Percentiles rank a stretch among this genome's conserved stretches.
Conservation (phyloP, 2,797 vertebrate species). For the Amniataba percoides region DNA sequence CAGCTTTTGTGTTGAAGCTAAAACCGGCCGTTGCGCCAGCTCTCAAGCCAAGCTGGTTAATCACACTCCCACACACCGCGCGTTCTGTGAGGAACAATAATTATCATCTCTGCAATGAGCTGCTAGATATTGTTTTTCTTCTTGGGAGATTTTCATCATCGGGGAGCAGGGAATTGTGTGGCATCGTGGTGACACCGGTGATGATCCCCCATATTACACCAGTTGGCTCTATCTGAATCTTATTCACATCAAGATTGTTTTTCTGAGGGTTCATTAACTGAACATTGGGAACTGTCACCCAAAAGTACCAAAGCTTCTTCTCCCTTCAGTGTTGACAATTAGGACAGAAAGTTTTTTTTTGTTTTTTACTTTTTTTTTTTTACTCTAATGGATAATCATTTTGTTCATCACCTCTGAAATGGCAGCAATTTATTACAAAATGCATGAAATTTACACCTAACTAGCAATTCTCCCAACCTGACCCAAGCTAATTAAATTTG, state of each 20-base stretch:
- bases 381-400: slow-evolving; percentile 49
- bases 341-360: slow-evolving; percentile 27
- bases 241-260: slow-evolving; percentile 41
- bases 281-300: slow-evolving; percentile 62
- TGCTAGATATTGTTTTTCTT: slow-evolving; percentile 48
- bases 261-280: slow-evolving; percentile 58
- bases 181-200: slow-evolving; percentile 25
- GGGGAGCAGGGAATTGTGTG: slow-evolving; percentile 8
- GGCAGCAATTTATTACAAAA: slow-evolving; percentile 32
- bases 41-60: slow-evolving; percentile 61
- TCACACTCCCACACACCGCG: slow-evolving; percentile 63
- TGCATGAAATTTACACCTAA: slow-evolving; percentile 37
- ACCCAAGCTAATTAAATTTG: slow-evolving; percentile 27
- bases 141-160: slow-evolving; percentile 47
- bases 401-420: slow-evolving; percentile 42
- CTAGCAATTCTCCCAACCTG: slow-evolving; percentile 19
- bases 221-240: slow-evolving; percentile 34
- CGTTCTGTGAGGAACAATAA: slow-evolving; percentile 61
- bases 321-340: slow-evolving; percentile 48
- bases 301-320: slow-evolving; percentile 34
- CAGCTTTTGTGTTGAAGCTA: slow-evolving; percentile 42
- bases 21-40: slow-evolving; percentile 38
- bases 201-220: slow-evolving; percentile 37
- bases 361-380: slow-evolving; percentile 32
- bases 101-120: slow-evolving; percentile 60